phyloP scores from a whole-genome alignment of 1,140 invertebrate genomes.

The Batillaria attramentaria region DNA sequence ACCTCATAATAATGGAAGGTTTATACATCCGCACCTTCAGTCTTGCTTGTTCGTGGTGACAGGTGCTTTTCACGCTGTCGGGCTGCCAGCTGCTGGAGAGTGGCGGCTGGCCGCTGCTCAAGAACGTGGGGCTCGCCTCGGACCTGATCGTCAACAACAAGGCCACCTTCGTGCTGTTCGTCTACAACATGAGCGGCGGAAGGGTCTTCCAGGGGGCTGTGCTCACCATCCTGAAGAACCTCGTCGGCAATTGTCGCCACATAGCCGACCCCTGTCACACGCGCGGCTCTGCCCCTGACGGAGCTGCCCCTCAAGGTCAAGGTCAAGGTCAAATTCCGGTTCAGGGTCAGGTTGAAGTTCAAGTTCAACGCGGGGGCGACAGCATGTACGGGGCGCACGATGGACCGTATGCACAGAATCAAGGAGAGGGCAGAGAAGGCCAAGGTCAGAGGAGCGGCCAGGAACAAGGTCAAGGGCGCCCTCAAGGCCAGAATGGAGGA shows the following conservation, averaged over 20 bases:
- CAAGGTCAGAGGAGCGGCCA: not conserved
- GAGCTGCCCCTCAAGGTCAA: not conserved
- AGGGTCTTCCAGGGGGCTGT: not conserved
- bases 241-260: too few species aligned
- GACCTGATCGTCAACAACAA: conserved; percentile 25
- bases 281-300: not conserved
- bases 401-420: too few species aligned
- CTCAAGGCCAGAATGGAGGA: not conserved
- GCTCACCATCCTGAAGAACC: too few species aligned
- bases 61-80: not conserved
- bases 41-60: not conserved
- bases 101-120: not conserved
- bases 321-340: not conserved
- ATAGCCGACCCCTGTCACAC: not conserved
- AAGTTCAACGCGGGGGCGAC: too few species aligned
- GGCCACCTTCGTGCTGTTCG: conserved; percentile 17
- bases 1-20: too few species aligned
- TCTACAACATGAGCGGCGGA: conserved; percentile 11
- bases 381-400: too few species aligned
- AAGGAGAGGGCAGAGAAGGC: not conserved
- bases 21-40: not conserved
- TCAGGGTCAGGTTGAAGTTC: too few species aligned
- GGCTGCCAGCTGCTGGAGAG: not conserved
- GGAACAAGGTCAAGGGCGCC: not conserved
- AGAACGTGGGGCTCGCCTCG: conserved; percentile 13